These are phyloP conservation scores for Melipona quadrifasciata DNA, from an alignment of 1,140 invertebrate genomes.

Conservation along the genomic window DNA sequence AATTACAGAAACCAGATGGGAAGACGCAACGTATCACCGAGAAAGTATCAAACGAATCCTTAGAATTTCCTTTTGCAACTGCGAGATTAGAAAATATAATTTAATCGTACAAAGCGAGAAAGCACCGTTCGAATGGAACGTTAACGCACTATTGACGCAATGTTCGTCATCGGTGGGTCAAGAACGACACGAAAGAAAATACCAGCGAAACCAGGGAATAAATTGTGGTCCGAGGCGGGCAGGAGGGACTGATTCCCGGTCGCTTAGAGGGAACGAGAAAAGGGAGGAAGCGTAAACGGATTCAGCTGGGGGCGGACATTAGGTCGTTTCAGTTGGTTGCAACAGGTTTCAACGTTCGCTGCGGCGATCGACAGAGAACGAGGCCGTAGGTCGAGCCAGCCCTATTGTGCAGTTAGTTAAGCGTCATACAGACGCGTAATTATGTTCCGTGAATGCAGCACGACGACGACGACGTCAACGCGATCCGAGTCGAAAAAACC, in stretches of 20 bases:
- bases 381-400: not conserved
- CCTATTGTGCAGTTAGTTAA: conserved; percentile 29
- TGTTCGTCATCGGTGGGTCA: too few relatives aligned
- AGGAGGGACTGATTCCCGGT: not conserved
- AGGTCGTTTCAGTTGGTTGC: conserved; percentile 16
- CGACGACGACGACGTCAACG: not conserved
- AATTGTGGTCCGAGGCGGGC: not conserved
- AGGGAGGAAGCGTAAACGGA: conserved; percentile 17
- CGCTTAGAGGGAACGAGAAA: not conserved
- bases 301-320: not conserved
- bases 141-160: too few relatives aligned
- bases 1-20: too few relatives aligned
- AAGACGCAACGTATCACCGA: too few relatives aligned
- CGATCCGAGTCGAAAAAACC: not conserved
- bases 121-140: too few relatives aligned
- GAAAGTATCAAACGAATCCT: too few relatives aligned
- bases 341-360: conserved; percentile 43
- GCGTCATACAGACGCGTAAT: conserved; percentile 16
- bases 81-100: too few relatives aligned
- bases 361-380: conserved; percentile 9
- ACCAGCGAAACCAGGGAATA: not conserved
- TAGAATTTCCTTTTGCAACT: too few relatives aligned
- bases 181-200: not conserved
- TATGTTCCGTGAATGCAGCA: not conserved
- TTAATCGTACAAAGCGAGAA: too few relatives aligned